Conservation (phyloP, 2,888 invertebrate genomes). For the Hydrotaea cyrtoneurina region DNA sequence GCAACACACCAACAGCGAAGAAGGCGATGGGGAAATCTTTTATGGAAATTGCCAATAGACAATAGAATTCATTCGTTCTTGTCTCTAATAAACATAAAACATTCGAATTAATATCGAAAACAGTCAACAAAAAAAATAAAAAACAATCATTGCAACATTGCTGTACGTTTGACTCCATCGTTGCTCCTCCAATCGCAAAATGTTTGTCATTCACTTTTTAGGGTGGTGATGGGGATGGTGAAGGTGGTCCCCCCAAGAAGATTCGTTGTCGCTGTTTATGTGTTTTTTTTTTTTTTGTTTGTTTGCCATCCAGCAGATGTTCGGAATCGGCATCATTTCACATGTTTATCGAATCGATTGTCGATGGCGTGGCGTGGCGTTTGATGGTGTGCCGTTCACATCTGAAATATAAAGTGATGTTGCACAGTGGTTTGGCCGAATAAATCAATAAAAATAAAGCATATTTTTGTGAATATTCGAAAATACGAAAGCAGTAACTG, state of each 20-base stretch:
- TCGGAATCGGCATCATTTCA: not conserved
- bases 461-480: too few relatives aligned
- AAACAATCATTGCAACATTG: not conserved
- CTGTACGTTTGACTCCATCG: not conserved
- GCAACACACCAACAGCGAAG: not conserved
- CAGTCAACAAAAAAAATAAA: not conserved
- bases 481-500: too few relatives aligned
- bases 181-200: too few relatives aligned
- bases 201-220: not conserved
- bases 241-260: too few relatives aligned
- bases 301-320: not conserved
- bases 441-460: too few relatives aligned
- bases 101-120: constrained; percentile 11
- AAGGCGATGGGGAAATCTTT: not conserved
- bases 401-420: too few relatives aligned
- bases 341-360: not conserved
- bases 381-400: too few relatives aligned
- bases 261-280: not conserved
- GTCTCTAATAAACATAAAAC: constrained; percentile 21
- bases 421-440: too few relatives aligned
- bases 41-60: constrained; percentile 13
- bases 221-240: too few relatives aligned
- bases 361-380: not conserved
- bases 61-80: not conserved
- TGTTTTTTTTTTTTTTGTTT: not conserved